A percentile compares a stretch with the other conserved stretches of the same genome.
phyloP scores from a whole-genome alignment of 2,797 vertebrate genomes.

The Lutjanus argentimaculatus region DNA sequence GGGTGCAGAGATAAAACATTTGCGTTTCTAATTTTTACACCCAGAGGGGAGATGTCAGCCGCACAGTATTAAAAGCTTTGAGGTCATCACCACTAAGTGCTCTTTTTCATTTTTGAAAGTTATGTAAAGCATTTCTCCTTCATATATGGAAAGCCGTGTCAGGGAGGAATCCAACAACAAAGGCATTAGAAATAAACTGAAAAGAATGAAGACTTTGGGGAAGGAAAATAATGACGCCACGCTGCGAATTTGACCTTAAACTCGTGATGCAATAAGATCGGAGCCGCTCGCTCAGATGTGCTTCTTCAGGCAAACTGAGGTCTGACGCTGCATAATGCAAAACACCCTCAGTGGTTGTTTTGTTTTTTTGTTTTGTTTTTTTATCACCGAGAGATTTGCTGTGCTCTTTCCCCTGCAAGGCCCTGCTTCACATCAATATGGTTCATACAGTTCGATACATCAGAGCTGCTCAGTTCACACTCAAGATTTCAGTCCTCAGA shows the following conservation, averaged over 20 bases:
- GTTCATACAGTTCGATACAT: background rate
- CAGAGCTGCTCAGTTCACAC: background rate
- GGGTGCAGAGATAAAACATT: background rate
- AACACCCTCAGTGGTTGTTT: conserved; percentile 35
- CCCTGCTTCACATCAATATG: background rate
- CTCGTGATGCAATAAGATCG: conserved; percentile 2
- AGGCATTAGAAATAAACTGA: conserved; percentile 6
- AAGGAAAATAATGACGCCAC: conserved; percentile 24
- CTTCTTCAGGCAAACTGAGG: conserved; percentile 33
- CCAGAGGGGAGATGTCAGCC: background rate
- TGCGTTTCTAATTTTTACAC: background rate
- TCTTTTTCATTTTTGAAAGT: background rate
- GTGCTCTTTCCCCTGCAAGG: conserved; percentile 1
- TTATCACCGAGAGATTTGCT: conserved; percentile 26
- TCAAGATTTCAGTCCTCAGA: background rate
- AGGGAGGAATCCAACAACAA: background rate
- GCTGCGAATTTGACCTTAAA: conserved; percentile 48
- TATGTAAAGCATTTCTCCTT: background rate
- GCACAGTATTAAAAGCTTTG: background rate
- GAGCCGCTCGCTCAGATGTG: conserved; percentile 8
- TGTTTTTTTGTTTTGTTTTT: background rate
- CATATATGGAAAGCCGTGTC: background rate
- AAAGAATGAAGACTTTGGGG: background rate
- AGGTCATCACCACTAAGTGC: background rate
- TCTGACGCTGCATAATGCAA: conserved; percentile 50